phyloP scores from a whole-genome alignment of 1,140 invertebrate genomes.

The Drosophila ficusphila region DNA sequence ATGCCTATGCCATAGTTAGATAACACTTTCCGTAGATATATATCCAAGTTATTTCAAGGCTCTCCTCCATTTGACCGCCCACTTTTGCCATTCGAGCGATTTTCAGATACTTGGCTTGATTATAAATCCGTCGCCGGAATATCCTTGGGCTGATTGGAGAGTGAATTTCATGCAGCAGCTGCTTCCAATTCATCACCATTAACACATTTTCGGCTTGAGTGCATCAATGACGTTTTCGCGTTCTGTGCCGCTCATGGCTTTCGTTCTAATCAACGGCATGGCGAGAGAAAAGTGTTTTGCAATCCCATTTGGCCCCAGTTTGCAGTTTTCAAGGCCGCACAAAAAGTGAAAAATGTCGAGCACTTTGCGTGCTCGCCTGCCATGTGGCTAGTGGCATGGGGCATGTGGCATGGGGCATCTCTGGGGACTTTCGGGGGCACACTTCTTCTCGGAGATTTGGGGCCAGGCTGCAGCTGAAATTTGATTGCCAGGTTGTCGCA shows the following conservation, averaged over 20 bases:
- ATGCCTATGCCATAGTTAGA: constrained; percentile 21
- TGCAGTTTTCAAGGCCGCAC: constrained; percentile 51
- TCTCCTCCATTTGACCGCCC: constrained; percentile 7
- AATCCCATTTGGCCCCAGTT: constrained; percentile 21
- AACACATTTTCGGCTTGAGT: constrained; percentile 78
- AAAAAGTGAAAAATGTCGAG: constrained; percentile 37
- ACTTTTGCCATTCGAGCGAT: constrained; percentile 4
- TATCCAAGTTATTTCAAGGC: constrained; percentile 28
- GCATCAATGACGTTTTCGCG: constrained; percentile 52
- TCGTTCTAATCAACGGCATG: constrained; percentile 47
- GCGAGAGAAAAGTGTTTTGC: constrained; percentile 8
- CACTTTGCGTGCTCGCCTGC: constrained; percentile 34
- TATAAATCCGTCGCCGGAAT: constrained; percentile 23
- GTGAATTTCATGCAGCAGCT: constrained; percentile 63
- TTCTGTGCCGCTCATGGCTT: constrained; percentile 2
- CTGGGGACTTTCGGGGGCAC: not conserved
- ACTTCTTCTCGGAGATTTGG: constrained; percentile 7
- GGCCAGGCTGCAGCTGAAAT: constrained; percentile 20
- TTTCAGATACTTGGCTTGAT: constrained; percentile 7
- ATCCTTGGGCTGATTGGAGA: constrained; percentile 69
- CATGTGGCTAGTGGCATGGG: constrained; percentile 10
- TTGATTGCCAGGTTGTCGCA: constrained; percentile 52
- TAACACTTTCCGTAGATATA: not conserved
- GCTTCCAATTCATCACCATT: constrained; percentile 74
- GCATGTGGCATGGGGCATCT: constrained; percentile 4